phyloP scores from a whole-genome alignment of 2,797 vertebrate species.

The Eleutherodactylus coqui region DNA sequence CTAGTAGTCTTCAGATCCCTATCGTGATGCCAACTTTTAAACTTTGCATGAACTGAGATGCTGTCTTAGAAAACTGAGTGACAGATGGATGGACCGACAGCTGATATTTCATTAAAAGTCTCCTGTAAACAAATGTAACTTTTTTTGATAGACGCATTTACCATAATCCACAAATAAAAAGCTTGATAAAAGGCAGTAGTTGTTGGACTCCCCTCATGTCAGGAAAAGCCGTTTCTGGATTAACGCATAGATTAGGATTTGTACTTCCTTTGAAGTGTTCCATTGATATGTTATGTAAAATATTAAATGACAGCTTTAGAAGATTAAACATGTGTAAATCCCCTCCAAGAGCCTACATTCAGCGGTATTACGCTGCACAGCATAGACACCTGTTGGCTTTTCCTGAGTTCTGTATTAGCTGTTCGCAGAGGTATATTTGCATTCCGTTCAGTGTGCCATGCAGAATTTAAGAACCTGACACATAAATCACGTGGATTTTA shows the following conservation, averaged over 20 bases:
- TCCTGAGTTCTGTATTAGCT: not conserved
- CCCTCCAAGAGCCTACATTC: not conserved
- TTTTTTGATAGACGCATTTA: not conserved
- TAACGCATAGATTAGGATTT: constrained; percentile 22
- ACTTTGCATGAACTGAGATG: too few relatives aligned
- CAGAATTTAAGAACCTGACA: not conserved
- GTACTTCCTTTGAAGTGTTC: constrained; percentile 29
- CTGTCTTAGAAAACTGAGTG: too few relatives aligned
- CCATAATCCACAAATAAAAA: not conserved
- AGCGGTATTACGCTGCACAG: not conserved
- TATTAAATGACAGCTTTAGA: constrained; percentile 16
- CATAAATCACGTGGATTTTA: not conserved
- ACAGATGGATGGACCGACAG: too few relatives aligned
- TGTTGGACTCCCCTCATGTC: not conserved
- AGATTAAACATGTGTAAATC: constrained; percentile 15
- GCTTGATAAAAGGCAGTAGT: not conserved
- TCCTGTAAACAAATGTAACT: not conserved
- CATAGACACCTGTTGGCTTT: constrained; percentile 10
- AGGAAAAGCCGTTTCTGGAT: constrained; percentile 39
- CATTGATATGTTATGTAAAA: constrained; percentile 9
- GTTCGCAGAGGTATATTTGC: not conserved
- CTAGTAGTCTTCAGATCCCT: too few relatives aligned
- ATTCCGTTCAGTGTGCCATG: not conserved
- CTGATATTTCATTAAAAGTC: not conserved
- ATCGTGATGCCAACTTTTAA: too few relatives aligned